phyloP scores from a whole-genome alignment of 2,888 invertebrate genomes.

The Stenodera caucasica region DNA sequence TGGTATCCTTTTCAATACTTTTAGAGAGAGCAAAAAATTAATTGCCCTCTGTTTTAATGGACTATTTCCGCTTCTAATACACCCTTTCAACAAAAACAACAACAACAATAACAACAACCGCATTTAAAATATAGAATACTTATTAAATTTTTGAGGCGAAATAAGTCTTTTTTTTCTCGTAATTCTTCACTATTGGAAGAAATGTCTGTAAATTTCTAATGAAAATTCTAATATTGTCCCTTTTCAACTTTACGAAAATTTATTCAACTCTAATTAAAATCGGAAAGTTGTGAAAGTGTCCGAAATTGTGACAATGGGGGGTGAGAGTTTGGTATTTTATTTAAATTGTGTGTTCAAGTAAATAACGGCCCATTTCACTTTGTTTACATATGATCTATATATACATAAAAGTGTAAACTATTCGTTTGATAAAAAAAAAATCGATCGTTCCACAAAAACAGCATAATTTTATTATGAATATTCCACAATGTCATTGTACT shows the following conservation, averaged over 20 bases:
- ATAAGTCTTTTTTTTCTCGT: too few relatives aligned
- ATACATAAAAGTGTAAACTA: background rate
- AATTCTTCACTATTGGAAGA: too few relatives aligned
- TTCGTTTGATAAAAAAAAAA: background rate
- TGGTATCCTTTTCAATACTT: constrained; percentile 12
- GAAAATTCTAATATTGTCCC: constrained; percentile 4
- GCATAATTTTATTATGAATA: background rate
- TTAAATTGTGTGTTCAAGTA: background rate
- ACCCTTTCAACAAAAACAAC: background rate
- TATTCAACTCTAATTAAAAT: constrained; percentile 2
- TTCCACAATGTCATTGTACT: background rate
- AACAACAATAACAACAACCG: background rate
- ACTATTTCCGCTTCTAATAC: background rate
- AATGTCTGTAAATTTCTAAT: background rate
- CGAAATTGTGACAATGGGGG: constrained; percentile 1
- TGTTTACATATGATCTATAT: background rate
- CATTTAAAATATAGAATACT: too few relatives aligned
- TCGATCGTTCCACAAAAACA: background rate
- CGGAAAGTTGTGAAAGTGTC: constrained; percentile 4
- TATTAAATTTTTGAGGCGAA: too few relatives aligned
- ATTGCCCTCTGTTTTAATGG: constrained; percentile 15
- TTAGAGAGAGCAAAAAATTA: constrained; percentile 18
- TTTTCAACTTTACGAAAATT: background rate
- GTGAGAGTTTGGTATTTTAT: background rate
- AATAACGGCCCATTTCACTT: background rate